A percentile compares a stretch with the other conserved stretches of the same genome.
phyloP scores from a whole-genome alignment of 2,113 vertebrate species.

The Caranx melampygus region DNA sequence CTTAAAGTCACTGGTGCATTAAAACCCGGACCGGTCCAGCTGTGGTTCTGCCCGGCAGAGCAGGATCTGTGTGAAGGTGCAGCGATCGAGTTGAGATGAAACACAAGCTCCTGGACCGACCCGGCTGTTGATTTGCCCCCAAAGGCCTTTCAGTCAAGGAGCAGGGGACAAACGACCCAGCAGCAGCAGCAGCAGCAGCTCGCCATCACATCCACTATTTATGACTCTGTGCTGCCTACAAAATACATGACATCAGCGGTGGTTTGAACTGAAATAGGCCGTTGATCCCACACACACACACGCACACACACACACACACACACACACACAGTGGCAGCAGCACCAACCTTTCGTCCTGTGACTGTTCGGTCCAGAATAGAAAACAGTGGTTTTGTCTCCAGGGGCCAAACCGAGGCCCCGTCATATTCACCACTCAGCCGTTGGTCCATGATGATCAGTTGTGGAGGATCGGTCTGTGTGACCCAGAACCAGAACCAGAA shows the following conservation, averaged over 20 bases:
- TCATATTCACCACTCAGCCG: not conserved
- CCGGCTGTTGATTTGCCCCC: slow-evolving; percentile 47
- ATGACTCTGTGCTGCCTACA: slow-evolving; percentile 10
- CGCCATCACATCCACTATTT: slow-evolving; percentile 35
- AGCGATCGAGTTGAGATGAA: slow-evolving; percentile 27
- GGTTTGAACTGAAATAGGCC: slow-evolving; percentile 34
- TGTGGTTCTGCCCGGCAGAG: slow-evolving; percentile 48
- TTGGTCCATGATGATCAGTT: not conserved
- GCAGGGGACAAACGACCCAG: slow-evolving; percentile 25
- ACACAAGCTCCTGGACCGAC: not conserved
- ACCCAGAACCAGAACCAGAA: not conserved
- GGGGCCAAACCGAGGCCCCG: not conserved
- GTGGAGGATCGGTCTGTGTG: not conserved
- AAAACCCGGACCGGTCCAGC: slow-evolving; percentile 38
- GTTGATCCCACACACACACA: not conserved
- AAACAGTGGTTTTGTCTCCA: slow-evolving; percentile 20
- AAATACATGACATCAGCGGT: slow-evolving; percentile 33
- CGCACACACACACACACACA: too few relatives aligned
- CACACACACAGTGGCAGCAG: not conserved
- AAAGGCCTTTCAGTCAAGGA: slow-evolving; percentile 36
- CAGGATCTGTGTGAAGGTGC: not conserved
- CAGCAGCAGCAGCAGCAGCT: not conserved
- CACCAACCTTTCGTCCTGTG: slow-evolving; percentile 10
- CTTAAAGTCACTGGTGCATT: slow-evolving; percentile 49
- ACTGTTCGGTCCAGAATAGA: slow-evolving; percentile 26